These are phyloP conservation scores for Tupaia chinensis DNA, from an alignment of 2,113 vertebrate genomes.

Conservation along the genomic window DNA sequence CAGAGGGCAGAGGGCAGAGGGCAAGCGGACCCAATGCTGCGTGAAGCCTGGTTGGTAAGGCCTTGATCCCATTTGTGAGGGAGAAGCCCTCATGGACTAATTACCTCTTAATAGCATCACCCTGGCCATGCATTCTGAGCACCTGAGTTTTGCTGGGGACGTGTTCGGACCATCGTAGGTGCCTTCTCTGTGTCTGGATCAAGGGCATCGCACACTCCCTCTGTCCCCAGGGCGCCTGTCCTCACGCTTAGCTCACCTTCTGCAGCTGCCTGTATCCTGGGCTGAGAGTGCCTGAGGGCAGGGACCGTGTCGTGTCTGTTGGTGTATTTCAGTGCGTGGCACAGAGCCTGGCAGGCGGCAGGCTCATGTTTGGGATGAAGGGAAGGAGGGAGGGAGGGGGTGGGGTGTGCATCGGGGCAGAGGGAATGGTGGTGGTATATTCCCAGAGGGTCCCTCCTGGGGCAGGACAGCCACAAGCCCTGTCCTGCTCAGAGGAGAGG, in stretches of 20 bases:
- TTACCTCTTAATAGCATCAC: not conserved
- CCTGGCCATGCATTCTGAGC: too few species aligned
- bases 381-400: not conserved
- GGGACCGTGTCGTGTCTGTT: too few species aligned
- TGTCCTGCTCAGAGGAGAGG: not conserved
- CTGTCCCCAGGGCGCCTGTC: not conserved
- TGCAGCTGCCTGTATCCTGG: not conserved
- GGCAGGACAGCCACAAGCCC: not conserved
- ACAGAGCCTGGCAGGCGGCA: not conserved
- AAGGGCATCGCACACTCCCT: not conserved
- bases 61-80: too few species aligned
- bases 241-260: not conserved
- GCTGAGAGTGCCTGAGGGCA: not conserved
- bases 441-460: not conserved
- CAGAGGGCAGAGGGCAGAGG: not conserved
- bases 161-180: too few species aligned
- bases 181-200: not conserved
- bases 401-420: not conserved
- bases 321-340: not conserved
- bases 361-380: not conserved
- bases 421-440: rapidly evolving
- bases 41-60: not conserved
- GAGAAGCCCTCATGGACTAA: not conserved
- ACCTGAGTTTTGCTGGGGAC: not conserved
- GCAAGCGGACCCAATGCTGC: too few species aligned